phyloP scores from a whole-genome alignment of 1,140 invertebrate species.

The Drosophila triauraria region DNA sequence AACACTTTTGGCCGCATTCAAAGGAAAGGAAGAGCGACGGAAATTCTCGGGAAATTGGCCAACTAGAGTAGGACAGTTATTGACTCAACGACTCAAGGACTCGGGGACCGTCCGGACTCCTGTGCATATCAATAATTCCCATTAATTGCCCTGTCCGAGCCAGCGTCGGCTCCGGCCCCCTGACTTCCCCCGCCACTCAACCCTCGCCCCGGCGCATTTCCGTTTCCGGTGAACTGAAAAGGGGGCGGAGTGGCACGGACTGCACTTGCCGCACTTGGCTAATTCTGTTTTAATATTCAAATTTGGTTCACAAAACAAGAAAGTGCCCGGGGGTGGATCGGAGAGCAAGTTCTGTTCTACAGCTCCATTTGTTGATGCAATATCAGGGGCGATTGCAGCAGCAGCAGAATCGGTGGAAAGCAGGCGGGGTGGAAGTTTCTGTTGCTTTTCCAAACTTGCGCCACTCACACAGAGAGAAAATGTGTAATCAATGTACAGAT shows the following conservation, averaged over 20 bases:
- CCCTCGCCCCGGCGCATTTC: conserved; percentile 17
- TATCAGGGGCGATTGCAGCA: conserved; percentile 24
- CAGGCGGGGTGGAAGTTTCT: conserved; percentile 29
- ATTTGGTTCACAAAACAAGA: conserved; percentile 57
- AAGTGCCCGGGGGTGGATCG: conserved; percentile 36
- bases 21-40: conserved; percentile 27
- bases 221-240: conserved; percentile 44
- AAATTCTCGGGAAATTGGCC: conserved; percentile 38
- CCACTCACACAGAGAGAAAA: conserved; percentile 39
- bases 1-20: conserved; percentile 49
- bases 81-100: conserved; percentile 47
- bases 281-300: conserved; percentile 80
- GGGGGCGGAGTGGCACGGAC: neutral
- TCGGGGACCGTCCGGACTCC: neutral
- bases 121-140: conserved; percentile 48
- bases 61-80: conserved; percentile 50
- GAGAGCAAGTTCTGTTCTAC: conserved; percentile 19
- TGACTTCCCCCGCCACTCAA: no score
- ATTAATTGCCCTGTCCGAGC: conserved; percentile 46
- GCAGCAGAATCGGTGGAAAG: neutral
- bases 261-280: conserved; percentile 68
- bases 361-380: conserved; percentile 47
- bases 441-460: conserved; percentile 63
- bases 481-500: neutral
- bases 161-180: conserved; percentile 1